Evolutionary conservation across 2,888 invertebrate species (phyloP).

Genomic region (Melanotus villosus): DNA sequence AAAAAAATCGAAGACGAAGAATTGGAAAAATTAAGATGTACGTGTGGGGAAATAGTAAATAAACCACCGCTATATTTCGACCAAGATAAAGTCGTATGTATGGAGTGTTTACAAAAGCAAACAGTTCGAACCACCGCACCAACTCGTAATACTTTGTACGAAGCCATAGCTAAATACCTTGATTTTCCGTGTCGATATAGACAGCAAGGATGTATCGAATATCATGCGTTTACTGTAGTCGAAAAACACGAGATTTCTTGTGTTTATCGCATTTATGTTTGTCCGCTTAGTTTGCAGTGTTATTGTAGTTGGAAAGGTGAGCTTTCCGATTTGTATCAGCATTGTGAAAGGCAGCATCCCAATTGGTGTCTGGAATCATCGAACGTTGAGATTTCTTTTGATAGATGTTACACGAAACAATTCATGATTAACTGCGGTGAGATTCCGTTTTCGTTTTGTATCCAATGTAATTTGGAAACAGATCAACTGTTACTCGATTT

Average conservation of each 20-base stretch:
- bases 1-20: too few relatives aligned
- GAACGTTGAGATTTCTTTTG: not conserved
- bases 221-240: not conserved
- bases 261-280: not conserved
- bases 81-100: not conserved
- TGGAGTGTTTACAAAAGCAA: not conserved
- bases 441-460: too few relatives aligned
- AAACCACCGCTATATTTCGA: not conserved
- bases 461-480: not conserved
- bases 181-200: not conserved
- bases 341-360: not conserved
- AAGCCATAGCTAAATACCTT: not conserved
- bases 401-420: too few relatives aligned
- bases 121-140: not conserved
- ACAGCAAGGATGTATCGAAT: not conserved
- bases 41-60: not conserved
- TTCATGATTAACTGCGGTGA: too few relatives aligned
- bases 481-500: too few relatives aligned
- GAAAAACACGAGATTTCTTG: not conserved
- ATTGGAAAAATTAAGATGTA: not conserved
- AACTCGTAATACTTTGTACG: not conserved
- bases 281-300: not conserved
- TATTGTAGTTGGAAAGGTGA: not conserved
- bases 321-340: not conserved
- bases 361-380: not conserved